Conservation (phyloP, 92 coral and sea anemone species). For the Zoanthus sociatus region DNA sequence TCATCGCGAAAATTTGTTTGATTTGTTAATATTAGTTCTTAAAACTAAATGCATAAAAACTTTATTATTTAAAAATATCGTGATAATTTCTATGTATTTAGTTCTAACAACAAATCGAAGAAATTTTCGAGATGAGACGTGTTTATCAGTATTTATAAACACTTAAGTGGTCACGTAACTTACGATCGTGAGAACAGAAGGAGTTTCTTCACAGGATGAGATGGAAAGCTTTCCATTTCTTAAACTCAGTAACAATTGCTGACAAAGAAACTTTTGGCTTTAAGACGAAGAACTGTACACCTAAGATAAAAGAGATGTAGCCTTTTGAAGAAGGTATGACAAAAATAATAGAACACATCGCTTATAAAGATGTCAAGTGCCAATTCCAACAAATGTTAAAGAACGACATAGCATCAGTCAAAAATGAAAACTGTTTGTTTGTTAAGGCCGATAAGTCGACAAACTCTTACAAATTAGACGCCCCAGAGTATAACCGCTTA, state of each 20-base stretch:
- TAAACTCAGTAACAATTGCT: neutral
- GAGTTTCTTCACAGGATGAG: constrained; percentile 17
- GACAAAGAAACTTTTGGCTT: constrained; percentile 43
- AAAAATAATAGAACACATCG: constrained; percentile 12
- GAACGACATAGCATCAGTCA: neutral
- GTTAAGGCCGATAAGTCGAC: constrained; percentile 3
- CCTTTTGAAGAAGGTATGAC: constrained; percentile 36
- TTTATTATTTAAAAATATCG: no score
- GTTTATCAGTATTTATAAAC: neutral
- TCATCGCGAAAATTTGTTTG: no score
- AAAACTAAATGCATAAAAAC: no score
- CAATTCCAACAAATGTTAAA: constrained; percentile 25
- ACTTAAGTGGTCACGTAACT: neutral
- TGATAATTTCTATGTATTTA: no score
- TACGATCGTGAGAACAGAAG: constrained; percentile 19
- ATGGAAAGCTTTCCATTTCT: neutral
- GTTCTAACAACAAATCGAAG: no score
- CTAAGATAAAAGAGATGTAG: constrained; percentile 38
- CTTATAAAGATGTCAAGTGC: constrained; percentile 17
- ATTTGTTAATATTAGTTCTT: no score
- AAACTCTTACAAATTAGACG: constrained; percentile 1
- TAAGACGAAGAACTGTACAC: constrained; percentile 36
- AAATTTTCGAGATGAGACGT: no score
- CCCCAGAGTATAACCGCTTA: neutral
- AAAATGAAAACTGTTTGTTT: constrained; percentile 3